Evolutionary conservation across 2,113 vertebrate species (phyloP).

Genomic region (Dascyllus trimaculatus): DNA sequence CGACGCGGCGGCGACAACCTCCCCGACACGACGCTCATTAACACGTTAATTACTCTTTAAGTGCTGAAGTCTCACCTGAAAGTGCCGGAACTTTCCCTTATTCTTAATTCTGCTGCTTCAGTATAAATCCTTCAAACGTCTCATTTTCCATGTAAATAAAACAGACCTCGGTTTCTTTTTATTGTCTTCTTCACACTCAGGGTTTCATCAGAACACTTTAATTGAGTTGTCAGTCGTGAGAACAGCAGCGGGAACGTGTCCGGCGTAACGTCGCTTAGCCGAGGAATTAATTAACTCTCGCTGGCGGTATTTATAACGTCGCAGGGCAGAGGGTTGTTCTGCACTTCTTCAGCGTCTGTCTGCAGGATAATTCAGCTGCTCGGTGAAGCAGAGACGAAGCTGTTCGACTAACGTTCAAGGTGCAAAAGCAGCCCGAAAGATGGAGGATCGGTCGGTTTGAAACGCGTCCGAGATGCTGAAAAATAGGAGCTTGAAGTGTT

Average conservation of each 20-base stretch:
- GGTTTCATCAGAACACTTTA: slow-evolving; percentile 27
- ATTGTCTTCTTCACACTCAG: slow-evolving; percentile 8
- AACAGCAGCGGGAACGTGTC: slow-evolving; percentile 29
- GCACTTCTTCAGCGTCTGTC: not conserved
- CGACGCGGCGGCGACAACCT: no score
- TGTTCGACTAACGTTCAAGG: not conserved
- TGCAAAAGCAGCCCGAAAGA: not conserved
- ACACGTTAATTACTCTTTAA: slow-evolving; percentile 29
- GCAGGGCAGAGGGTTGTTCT: slow-evolving; percentile 19
- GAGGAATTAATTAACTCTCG: slow-evolving; percentile 55
- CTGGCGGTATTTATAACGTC: slow-evolving; percentile 36
- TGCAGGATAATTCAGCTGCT: slow-evolving; percentile 6
- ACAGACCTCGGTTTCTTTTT: not conserved
- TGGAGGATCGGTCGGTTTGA: no score
- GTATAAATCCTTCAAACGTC: slow-evolving; percentile 39
- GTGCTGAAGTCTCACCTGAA: not conserved
- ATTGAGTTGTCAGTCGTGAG: slow-evolving; percentile 51
- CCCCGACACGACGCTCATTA: slow-evolving; percentile 4
- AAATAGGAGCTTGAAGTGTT: not conserved
- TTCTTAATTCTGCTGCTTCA: slow-evolving; percentile 10
- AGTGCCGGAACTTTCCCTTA: not conserved
- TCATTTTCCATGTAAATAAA: slow-evolving; percentile 34
- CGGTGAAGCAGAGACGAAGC: not conserved
- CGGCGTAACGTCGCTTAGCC: slow-evolving; percentile 15
- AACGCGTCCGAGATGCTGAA: not conserved